Base-by-base conservation (phyloP, 2,888 invertebrate species). In the Eucera pruinosa region DNA sequence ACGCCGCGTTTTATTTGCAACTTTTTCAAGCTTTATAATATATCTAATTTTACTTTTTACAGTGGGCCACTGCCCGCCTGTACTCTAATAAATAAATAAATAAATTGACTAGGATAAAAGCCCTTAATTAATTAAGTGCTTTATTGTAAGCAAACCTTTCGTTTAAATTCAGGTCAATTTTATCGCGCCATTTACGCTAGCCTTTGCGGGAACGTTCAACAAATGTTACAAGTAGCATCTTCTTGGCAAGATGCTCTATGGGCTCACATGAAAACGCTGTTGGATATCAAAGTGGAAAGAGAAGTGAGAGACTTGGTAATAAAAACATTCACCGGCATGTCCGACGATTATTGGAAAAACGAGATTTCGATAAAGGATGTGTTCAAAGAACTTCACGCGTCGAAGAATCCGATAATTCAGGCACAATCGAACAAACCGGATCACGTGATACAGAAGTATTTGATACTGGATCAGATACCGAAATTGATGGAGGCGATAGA, bases 241-340 rank as follows among this genome's bases (percentile, higher is more conserved):
- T 95, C 95, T 30, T 99, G 98, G 98, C 96, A 97, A 88, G 98
- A 99, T 91, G 93, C 96, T 78, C 93, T 98, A 30, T 99, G 98
- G 98, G 97, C 97, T 0, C 96, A 97, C 91, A 93, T 97, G 80
- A 95, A 95, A 88, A 95, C 96, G 0, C 95, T 97, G 90, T 96
- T 98, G 73, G 98, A 98, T 90, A 95, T 96, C 15, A 94, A 96
- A 81, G 97, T 98, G 0, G 98, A 98, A 90, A 95, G 95, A 68
- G 96, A 96, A 92, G 93, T 97, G 33, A 93, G 96, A 41, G 94
- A 94, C 27, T 93, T 94, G 72, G 94, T 94, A 82, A 90, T 94
- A 30, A 94, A 93, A 84, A 91, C 91, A 5, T 95, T 95, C 83
- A 90, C 93, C 23, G 87, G 93, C 0, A 93, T 96, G 93, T 95